Base-by-base conservation (phyloP, 1,140 invertebrate species). In the Drosophila setifemur region DNA sequence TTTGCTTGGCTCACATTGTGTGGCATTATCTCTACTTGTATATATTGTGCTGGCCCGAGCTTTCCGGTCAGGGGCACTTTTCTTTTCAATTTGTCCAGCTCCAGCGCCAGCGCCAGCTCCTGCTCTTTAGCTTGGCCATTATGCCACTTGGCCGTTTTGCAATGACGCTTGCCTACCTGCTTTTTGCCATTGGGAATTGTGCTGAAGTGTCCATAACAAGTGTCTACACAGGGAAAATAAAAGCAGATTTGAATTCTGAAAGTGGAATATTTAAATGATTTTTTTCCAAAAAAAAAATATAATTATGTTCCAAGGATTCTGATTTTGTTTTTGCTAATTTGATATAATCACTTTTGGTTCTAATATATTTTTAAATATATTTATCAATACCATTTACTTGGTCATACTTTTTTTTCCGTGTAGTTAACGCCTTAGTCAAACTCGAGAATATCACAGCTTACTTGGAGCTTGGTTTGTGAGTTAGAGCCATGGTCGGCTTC, bases 11-110 rank as follows among this genome's bases (percentile, higher is more conserved):
- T 28, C 61, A 35, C 37, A 42, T 40, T 75, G 47, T 50, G 50
- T n/a, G n/a, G n/a, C n/a, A n/a, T n/a, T n/a, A n/a, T n/a, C n/a
- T n/a, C n/a, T n/a, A n/a, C n/a, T n/a, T n/a, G n/a, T n/a, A n/a
- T n/a, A n/a, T n/a, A n/a, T n/a, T n/a, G n/a, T n/a, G n/a, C n/a
- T n/a, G n/a, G n/a, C n/a, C n/a, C 21, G 16, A 57, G 60, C 71
- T 85, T 74, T 70, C 64, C 79, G 79, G 79, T 83, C 79, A 83
- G 79, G 79, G 79, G 79, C 79, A 83, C 79, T 83, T 83, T 83
- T 79, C 79, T 85, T 83, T 83, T 83, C 79, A 82, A 64, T 83
- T 82, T 73, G 47, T 54, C 53, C 47, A 44, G 55, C 54, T n/a
- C n/a, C n/a, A n/a, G n/a, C n/a, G n/a, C n/a, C n/a, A n/a, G n/a